Base-by-base conservation (phyloP, 2,888 invertebrate genomes). In the Spicauda simplicius region DNA sequence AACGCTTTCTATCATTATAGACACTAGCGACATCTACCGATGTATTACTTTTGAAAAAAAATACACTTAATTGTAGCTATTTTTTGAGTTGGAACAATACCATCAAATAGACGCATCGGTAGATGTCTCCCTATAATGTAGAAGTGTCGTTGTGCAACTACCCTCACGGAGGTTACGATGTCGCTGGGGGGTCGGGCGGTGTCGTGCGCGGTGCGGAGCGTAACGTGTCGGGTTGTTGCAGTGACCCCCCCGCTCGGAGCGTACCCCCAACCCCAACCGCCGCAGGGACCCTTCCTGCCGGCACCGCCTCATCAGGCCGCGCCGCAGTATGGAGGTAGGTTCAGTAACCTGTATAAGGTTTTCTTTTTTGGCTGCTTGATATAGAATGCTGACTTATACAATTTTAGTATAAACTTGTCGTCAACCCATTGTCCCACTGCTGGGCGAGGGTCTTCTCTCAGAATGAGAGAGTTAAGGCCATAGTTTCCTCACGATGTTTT, bases 251-350 rank as follows among this genome's bases (percentile, higher is more conserved):
- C 93, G 69, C 88, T 93, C 65, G 93, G 93, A 77, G 94, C 95
- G 69, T 94, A 94, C 83, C 95, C 94, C 64, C 94, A 94, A 72
- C 95, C 94, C 53, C 94, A 94, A 80, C 93, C 94, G 75, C 94
- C 94, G 63, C 95, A 95, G 79, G 93, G 91, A 2, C 94, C 95
- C 11, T 95, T 94, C 90, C 93, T 95, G 73, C 95, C 95, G 60
- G 95, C 95, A 64, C 95, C 95, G 41, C 95, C 95, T 55, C 95
- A 94, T 65, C 95, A 95, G 81, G 94, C 93, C 63, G 88, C 90
- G n/a, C 93, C 90, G 4, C 93, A 93, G 71, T 93, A 93, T 82
- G 93, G 93, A 84, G 91, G 93, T 91, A 18, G 70, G 75, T 76
- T 68, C 16, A 55, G 16, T 48, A 48, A 14, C 48, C 16, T 33